These are phyloP conservation scores for Carassius carassius DNA, from an alignment of 2,113 vertebrate genomes.

Conservation along the genomic window DNA sequence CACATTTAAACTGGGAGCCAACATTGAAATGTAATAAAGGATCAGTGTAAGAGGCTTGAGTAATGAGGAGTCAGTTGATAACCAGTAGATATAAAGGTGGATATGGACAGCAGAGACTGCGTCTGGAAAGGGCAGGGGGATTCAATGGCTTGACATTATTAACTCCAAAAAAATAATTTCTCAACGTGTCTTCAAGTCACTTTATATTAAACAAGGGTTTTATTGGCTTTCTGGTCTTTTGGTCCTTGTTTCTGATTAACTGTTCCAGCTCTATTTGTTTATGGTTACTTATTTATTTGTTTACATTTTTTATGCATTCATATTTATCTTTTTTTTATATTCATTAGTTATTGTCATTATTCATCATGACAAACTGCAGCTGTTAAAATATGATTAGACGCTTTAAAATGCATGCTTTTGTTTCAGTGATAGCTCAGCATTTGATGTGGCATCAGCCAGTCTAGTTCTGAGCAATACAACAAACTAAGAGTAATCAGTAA, in stretches of 20 bases:
- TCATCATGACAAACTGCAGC: not conserved
- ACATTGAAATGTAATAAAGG: slow-evolving; percentile 37
- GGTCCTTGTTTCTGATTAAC: not conserved
- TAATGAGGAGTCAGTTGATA: slow-evolving; percentile 46
- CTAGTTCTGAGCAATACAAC: not conserved
- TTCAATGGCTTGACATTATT: slow-evolving; percentile 61
- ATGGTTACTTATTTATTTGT: not conserved
- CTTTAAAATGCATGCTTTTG: not conserved
- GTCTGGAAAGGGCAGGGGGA: slow-evolving; percentile 59
- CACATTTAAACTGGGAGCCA: slow-evolving; percentile 35
- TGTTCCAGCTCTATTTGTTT: not conserved
- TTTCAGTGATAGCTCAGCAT: not conserved
- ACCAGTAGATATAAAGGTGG: slow-evolving; percentile 50
- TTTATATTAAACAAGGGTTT: slow-evolving; percentile 39
- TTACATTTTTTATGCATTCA: no score
- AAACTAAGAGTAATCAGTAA: not conserved
- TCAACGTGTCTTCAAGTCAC: slow-evolving; percentile 36
- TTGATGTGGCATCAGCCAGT: not conserved
- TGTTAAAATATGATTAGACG: not conserved
- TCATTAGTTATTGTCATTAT: not conserved
- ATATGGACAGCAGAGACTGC: slow-evolving; percentile 32
- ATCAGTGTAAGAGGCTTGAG: slow-evolving; percentile 41
- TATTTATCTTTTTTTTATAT: not conserved
- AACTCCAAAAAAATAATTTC: slow-evolving; percentile 45
- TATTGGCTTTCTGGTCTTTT: slow-evolving; percentile 25